These are phyloP conservation scores for Aphrocallistes beatrix DNA, from an alignment of 37 sponge, comb jelly and placozoan species.

Conservation along the genomic window DNA sequence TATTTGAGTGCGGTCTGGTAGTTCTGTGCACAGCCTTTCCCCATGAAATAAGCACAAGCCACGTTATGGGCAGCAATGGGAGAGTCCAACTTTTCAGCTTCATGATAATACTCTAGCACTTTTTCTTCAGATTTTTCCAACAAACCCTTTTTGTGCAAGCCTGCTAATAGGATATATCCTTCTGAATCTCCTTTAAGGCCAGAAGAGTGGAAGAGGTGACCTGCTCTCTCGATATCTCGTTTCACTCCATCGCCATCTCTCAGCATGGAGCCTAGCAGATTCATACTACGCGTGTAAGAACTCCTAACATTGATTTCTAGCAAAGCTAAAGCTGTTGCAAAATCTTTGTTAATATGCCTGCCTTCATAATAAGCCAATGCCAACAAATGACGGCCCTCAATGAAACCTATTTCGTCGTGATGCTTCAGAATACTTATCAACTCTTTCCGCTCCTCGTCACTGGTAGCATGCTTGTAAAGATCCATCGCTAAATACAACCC, in stretches of 20 bases:
- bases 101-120: not conserved
- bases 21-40: not conserved
- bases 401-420: not conserved
- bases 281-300: not conserved
- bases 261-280: not conserved
- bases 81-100: not conserved
- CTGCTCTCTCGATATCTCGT: not conserved
- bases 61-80: not conserved
- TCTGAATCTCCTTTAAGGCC: not conserved
- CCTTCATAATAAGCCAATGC: not conserved
- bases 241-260: not conserved
- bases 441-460: not conserved
- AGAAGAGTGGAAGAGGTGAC: not conserved
- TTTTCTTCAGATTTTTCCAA: not conserved
- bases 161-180: not conserved
- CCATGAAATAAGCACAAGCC: not conserved
- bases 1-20: not conserved
- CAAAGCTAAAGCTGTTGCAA: not conserved
- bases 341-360: not conserved
- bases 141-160: not conserved
- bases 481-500: not conserved
- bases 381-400: not conserved
- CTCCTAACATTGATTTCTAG: not conserved
- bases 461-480: not conserved
- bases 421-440: not conserved